A percentile compares a stretch with the other conserved stretches of the same genome.
Conservation (phyloP, 2,888 invertebrate genomes). For the Ephialtes manifestator region DNA sequence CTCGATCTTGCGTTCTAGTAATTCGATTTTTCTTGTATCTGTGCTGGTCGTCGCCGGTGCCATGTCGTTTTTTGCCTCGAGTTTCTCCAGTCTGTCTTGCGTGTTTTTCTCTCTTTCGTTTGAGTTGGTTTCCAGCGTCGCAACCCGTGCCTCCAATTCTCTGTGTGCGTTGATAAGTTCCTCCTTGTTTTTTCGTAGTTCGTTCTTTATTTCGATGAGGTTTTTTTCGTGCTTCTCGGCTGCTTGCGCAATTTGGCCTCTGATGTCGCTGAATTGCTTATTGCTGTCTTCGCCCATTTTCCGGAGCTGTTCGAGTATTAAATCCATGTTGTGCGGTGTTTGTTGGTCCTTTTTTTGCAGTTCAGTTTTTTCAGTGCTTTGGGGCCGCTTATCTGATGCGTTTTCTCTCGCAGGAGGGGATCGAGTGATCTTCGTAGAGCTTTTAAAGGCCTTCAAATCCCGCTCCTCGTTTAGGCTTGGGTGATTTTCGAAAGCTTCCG, state of each 20-base stretch:
- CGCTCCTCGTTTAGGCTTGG: neutral
- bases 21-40: conserved; percentile 8
- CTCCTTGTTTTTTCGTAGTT: conserved; percentile 19
- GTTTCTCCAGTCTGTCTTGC: conserved; percentile 6
- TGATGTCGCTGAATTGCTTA: conserved; percentile 8
- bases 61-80: neutral
- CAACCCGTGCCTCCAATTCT: conserved; percentile 1
- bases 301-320: conserved; percentile 1
- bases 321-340: conserved; percentile 2
- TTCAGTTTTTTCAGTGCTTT: neutral
- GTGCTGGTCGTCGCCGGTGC: neutral
- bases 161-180: neutral
- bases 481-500: neutral
- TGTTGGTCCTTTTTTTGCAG: neutral
- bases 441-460: conserved; percentile 12
- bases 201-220: conserved; percentile 7
- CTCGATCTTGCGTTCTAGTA: neutral
- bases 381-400: neutral
- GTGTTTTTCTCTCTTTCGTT: neutral
- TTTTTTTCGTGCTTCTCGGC: conserved; percentile 13
- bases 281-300: conserved; percentile 7
- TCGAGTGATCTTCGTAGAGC: neutral
- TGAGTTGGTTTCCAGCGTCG: neutral
- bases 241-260: neutral
- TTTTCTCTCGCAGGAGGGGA: neutral